Evolutionary conservation across 2,888 invertebrate genomes (phyloP), one percentile per base, ranked within the genome.

Genomic region (Xylocampa areola): DNA sequence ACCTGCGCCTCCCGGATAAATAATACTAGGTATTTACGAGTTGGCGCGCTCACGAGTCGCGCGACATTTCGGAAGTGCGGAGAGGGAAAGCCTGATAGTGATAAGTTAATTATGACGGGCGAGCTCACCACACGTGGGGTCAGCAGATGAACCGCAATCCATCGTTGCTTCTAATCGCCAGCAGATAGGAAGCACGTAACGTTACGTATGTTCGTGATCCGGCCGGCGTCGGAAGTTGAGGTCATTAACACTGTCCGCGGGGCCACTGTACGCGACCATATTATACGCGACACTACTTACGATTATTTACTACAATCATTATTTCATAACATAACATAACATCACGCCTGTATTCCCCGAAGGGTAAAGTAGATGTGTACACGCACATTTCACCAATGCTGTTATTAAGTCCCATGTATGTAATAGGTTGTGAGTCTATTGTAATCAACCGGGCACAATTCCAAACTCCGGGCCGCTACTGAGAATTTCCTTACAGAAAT

Each of bases 51-150:
- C 27, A n/a, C 27, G 27, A n/a, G 4, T 4, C 4, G 1, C 4
- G n/a, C n/a, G n/a, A n/a, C n/a, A n/a, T n/a, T n/a, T n/a, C 33
- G 33, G 17, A 33, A 32, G 17, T 4, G 17, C n/a, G n/a, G n/a
- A n/a, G n/a, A n/a, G n/a, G n/a, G n/a, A n/a, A n/a, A 35, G 35
- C n/a, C 19, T 21, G 37, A 23, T 21, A 21, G 21, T 21, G 37
- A 23, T 21, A 21, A 5, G 11, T 36, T 21, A 36, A n/a, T 19
- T 36, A 36, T 21, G 19, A 19, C 7, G 21, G 11, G 21, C 21
- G 23, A 62, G 35, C 19, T 41, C 16, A 43, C 32, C 30, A 19
- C 63, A 41, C 40, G 10, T 50, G 40, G 21, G 49, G 30, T 51
- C 52, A 63, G 36, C 25, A 27, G 30, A n/a, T 21, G 21, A 23